Base-by-base conservation (phyloP, 2,113 vertebrate species). In the Euleptes europaea region DNA sequence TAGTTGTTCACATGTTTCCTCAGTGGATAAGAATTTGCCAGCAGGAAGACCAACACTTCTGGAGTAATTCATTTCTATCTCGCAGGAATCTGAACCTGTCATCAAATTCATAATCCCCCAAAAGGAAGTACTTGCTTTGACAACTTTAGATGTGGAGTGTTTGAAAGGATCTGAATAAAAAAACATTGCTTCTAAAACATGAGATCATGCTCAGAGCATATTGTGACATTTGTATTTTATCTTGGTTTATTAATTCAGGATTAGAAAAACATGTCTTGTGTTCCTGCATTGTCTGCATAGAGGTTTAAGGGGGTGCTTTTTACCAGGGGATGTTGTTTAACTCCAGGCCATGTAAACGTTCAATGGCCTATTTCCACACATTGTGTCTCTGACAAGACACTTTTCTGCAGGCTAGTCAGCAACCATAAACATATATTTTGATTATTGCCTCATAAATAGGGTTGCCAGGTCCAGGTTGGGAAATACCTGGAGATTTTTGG, bases 41-140 rank as follows among this genome's bases (percentile, higher is more conserved):
- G 19, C 78, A 80, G 42, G 42, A 80, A 80, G 78, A 80, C 15
- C 26, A 19, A 7, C 3, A 28, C 28, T 67, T 21, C 78, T 47
- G 47, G 19, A 47, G 17, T 23, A 80, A 80, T 80, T 19, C 42
- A 49, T 66, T 42, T 31, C 63, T 80, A 33, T 31, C 63, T 33
- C 42, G 21, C 42, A 33, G 78, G 78, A 69, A 80, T 80, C 63
- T 80, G 42, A 67, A 51, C 4, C 66, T 70, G n/a, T 70, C 65
- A 81, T 81, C 79, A 81, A 51, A 54, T 70, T 38, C 79, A 81
- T 70, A 81, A 70, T 81, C 79, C 79, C n/a, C 44, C 49, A 1
- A 81, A 35, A 81, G 66, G 44, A 81, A 81, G 66, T n/a, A 21
- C n/a, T 26, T 51, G 42, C 49, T 81, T 81, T 51, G 21, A 80